Evolutionary conservation across 2,888 invertebrate species (phyloP), one percentile per base, ranked within the genome.

Genomic region (Himalopsyche anomala): DNA sequence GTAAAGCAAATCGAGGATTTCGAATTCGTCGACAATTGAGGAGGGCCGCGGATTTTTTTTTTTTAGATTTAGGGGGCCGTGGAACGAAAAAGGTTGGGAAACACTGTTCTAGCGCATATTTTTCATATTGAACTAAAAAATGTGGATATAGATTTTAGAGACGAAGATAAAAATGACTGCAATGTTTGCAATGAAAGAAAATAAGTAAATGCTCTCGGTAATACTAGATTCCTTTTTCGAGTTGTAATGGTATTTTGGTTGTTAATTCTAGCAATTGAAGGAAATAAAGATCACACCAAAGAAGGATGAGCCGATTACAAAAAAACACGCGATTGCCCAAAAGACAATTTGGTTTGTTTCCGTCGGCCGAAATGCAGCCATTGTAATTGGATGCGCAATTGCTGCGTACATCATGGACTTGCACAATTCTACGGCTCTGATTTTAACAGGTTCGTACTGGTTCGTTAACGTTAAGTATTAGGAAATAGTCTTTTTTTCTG

Each of bases 311-410:
- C 91, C 92, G 88, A 89, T 90, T 36, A 90, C 90, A 28, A 90
- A 90, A 45, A 90, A 90, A 19, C 90, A 91, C 28, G 89, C 90
- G 36, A 89, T 91, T 19, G 83, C 93, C 3, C 93, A 92, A 89
- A 94, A 92, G 88, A 88, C 91, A 19, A 89, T 95, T 12, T 96
- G 96, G 95, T 94, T 95, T 86, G 88, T 94, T 0, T 95, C 95
- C 0, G 95, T 96, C 0, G 94, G 94, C 0, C 93, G 96, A 88
- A 96, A 96, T 90, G 96, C 96, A 0, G 92, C 96, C 1, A 94
- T 96, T 0, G 96, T 96, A 0, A 91, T 96, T 0, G 86, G 94
- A 0, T 95, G 95, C 74, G 93, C 95, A 0, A 90, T 93, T 0
- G 89, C 94, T 4, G 95, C 96, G 0, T 95, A 92, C 89, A 90